Evolutionary conservation across 2,113 vertebrate genomes (phyloP).

Genomic region (Amphiprion ocellaris): DNA sequence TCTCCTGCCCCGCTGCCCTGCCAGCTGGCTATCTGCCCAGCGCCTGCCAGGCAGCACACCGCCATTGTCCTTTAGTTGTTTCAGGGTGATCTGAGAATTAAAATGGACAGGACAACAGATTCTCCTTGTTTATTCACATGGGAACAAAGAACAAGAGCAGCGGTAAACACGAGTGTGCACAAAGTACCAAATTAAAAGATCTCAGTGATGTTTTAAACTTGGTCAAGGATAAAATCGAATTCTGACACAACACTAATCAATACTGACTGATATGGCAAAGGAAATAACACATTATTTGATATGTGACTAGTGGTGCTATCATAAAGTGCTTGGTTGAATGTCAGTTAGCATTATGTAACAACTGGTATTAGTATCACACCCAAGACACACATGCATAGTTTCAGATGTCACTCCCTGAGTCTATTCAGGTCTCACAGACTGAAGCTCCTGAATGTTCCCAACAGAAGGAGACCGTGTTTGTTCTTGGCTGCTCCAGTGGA

Average conservation of each 20-base stretch:
- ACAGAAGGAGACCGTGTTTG: constrained; percentile 78
- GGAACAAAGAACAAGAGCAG: constrained; percentile 39
- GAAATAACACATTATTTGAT: constrained; percentile 22
- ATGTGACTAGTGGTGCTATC: constrained; percentile 4
- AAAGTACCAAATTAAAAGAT: constrained; percentile 29
- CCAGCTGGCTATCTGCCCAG: constrained; percentile 81
- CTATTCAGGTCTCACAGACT: constrained; percentile 33
- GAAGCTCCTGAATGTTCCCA: constrained; percentile 62
- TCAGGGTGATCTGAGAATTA: constrained; percentile 77
- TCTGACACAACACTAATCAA: constrained; percentile 37
- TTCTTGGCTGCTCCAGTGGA: constrained; percentile 72
- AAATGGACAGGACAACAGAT: constrained; percentile 71
- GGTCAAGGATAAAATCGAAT: not conserved
- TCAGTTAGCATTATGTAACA: constrained; percentile 34
- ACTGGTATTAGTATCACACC: constrained; percentile 16
- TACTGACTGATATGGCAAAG: constrained; percentile 25
- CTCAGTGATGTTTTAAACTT: constrained; percentile 29
- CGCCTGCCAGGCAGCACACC: constrained; percentile 78
- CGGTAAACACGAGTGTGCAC: constrained; percentile 9
- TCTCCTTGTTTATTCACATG: constrained; percentile 37
- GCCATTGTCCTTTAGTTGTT: constrained; percentile 80
- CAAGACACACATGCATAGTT: constrained; percentile 26
- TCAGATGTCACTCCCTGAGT: constrained; percentile 41
- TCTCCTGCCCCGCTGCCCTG: constrained; percentile 58
- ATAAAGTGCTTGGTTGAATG: constrained; percentile 30